Conservation (phyloP, 2,113 vertebrate genomes). For the Centropristis striata region DNA sequence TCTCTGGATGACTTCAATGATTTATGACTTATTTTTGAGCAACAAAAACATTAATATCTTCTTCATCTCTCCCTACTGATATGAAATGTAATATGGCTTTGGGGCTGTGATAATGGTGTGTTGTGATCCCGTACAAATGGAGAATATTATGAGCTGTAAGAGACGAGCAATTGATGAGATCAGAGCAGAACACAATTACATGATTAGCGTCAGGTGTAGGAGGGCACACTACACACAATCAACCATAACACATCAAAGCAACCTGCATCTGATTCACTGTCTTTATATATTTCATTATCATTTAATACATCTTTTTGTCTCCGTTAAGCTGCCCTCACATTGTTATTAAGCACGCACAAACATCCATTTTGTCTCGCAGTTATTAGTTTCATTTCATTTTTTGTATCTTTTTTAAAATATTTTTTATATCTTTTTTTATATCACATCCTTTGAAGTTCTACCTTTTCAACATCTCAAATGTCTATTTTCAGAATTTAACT, state of each 20-base stretch:
- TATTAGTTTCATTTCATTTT: conserved; percentile 15
- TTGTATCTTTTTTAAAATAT: no score
- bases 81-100: conserved; percentile 40
- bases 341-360: not conserved
- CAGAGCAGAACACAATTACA: conserved; percentile 29
- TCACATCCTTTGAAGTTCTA: not conserved
- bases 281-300: conserved; percentile 38
- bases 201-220: conserved; percentile 54
- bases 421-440: no score
- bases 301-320: conserved; percentile 21
- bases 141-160: conserved; percentile 38
- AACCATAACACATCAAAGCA: conserved; percentile 42
- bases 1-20: conserved; percentile 5
- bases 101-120: conserved; percentile 28
- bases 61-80: conserved; percentile 22
- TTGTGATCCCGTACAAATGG: conserved; percentile 3
- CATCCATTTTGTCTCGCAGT: not conserved
- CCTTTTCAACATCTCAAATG: not conserved
- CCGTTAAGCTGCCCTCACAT: not conserved
- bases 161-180: conserved; percentile 41
- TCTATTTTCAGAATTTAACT: not conserved
- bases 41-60: conserved; percentile 21
- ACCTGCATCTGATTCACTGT: not conserved
- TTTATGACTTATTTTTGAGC: not conserved
- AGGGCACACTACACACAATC: conserved; percentile 32